Base-by-base conservation (phyloP, 2,797 vertebrate genomes). In the Megalops cyprinoides region DNA sequence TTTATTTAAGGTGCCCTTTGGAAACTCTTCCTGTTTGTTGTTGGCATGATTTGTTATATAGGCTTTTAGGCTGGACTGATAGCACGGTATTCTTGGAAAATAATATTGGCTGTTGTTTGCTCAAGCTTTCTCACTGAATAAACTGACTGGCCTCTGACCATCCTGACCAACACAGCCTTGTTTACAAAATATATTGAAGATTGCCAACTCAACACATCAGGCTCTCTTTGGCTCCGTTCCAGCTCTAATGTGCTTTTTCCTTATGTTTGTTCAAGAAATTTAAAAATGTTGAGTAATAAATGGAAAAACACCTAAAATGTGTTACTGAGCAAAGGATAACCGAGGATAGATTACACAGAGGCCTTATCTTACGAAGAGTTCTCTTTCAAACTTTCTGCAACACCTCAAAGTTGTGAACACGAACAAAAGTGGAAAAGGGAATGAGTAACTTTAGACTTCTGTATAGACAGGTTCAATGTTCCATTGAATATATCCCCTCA, bases 71-170 rank as follows among this genome's bases (percentile, higher is more conserved):
- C 18, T 15, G 12, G 18, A 18, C 12, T 25, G 4, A 9, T 3
- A 58, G 4, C 6, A 5, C 4, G 23, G 55, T n/a, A 58, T 25
- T 58, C 55, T 58, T 58, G 23, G 37, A 51, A 79, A 78, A 83
- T 48, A 81, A 77, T 74, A 79, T 79, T 82, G 28, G 79, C 65
- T 79, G 76, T 37, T 83, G 81, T 86, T 86, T 84, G 79, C 79
- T 83, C 81, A 81, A 77, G 55, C 67, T 78, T 80, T 49, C 55
- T 56, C 28, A 76, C 76, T 65, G 65, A 80, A 65, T 62, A 49
- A 78, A 76, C 76, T 56, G 39, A 73, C 60, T 3, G 46, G 34
- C 75, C 74, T 82, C 77, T 60, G 53, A 75, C 48, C 76, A 69
- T 69, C 31, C 28, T 60, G 58, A 76, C n/a, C 34, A 49, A 79